Evolutionary conservation across 1,140 invertebrate genomes (phyloP).

Genomic region (Apis mellifera): Amel_HAv3.1 CM009939.2:11346001-11346500

Average conservation of each 20-base stretch:
- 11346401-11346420: background rate
- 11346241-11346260: background rate
- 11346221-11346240: slow-evolving; percentile 17
- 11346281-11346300: background rate
- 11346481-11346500: background rate
- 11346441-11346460: background rate
- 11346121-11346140: slow-evolving; percentile 42
- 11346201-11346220: slow-evolving; percentile 47
- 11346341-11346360: background rate
- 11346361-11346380: no score
- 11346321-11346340: background rate
- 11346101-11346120: slow-evolving; percentile 6
- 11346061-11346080: slow-evolving; percentile 12
- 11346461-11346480: background rate
- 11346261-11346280: background rate
- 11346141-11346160: slow-evolving; percentile 49
- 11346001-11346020: background rate
- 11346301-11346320: background rate
- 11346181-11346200: slow-evolving; percentile 43
- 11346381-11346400: background rate
- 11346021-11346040: background rate
- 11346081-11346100: slow-evolving; percentile 40
- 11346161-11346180: slow-evolving; percentile 49
- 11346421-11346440: background rate
- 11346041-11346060: background rate